These are phyloP conservation scores for Hylaea fasciaria DNA, from an alignment of 2,888 invertebrate genomes.

Conservation along the genomic window DNA sequence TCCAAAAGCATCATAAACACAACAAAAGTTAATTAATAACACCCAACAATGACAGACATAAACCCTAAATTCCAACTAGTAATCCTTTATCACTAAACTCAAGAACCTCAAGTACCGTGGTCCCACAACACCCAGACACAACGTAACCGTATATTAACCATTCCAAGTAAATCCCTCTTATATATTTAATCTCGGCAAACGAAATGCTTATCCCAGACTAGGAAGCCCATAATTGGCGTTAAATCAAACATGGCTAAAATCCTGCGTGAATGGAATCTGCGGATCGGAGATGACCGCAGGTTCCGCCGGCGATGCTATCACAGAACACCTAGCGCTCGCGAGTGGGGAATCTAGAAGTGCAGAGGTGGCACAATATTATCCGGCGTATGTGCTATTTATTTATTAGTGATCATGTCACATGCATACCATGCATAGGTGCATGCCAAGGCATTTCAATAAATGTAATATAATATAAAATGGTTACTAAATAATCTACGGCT, in stretches of 20 bases:
- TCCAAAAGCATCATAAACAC: not conserved
- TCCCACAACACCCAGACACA: not conserved
- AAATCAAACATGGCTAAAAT: slow-evolving; percentile 83
- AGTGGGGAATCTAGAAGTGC: slow-evolving; percentile 24
- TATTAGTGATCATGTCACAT: too few species aligned
- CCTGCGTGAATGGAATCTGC: slow-evolving; percentile 82
- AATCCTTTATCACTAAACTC: not conserved
- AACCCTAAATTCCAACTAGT: too few species aligned
- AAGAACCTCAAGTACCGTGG: not conserved
- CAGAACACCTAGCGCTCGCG: slow-evolving; percentile 74
- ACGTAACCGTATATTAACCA: slow-evolving; percentile 3
- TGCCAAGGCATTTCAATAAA: too few species aligned
- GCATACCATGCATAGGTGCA: too few species aligned
- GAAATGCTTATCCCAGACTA: slow-evolving; percentile 53
- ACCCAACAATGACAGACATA: too few species aligned
- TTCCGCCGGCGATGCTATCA: slow-evolving; percentile 79
- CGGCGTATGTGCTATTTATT: too few species aligned
- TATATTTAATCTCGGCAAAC: slow-evolving; percentile 23
- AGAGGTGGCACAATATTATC: slow-evolving; percentile 30
- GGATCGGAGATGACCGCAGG: slow-evolving; percentile 81
- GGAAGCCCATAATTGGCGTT: slow-evolving; percentile 85
- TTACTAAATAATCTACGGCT: too few species aligned
- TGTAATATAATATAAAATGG: too few species aligned
- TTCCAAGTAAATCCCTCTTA: slow-evolving; percentile 18
- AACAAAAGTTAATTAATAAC: too few species aligned